Conservation (phyloP, 64 coral and sea anemone species). For the Pachyseris speciosa region DNA sequence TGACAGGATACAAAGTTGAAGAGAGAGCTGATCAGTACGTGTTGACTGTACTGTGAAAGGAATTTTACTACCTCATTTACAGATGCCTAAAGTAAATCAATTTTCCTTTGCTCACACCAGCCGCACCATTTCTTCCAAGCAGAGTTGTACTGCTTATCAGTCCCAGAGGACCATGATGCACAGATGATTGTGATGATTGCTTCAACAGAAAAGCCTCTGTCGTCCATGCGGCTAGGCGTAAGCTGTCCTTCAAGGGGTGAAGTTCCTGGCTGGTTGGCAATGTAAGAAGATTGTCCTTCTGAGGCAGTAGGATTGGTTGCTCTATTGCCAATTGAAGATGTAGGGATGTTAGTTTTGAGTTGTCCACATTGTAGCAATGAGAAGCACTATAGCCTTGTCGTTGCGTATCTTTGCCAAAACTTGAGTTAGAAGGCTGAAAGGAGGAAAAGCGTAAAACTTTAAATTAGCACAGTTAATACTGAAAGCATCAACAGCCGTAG, state of each 20-base stretch:
- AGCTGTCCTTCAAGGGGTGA: conserved; percentile 46
- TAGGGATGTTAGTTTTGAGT: conserved; percentile 62
- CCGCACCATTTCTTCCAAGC: conserved; percentile 76
- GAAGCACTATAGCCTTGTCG: conserved; percentile 26
- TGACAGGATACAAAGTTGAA: conserved; percentile 44
- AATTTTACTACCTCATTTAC: conserved; percentile 50
- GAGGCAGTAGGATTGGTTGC: conserved; percentile 24
- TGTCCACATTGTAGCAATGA: conserved; percentile 74
- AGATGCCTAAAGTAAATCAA: conserved; percentile 78
- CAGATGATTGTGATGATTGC: conserved; percentile 64
- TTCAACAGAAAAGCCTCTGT: conserved; percentile 60
- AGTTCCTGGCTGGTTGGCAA: conserved; percentile 37
- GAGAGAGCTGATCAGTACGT: conserved; percentile 63
- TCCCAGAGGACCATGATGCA: conserved; percentile 72
- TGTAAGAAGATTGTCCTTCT: conserved; percentile 20
- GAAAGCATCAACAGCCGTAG: conserved; percentile 44
- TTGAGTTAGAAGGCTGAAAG: conserved; percentile 59
- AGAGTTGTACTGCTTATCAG: conserved; percentile 80
- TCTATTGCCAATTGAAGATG: conserved; percentile 59
- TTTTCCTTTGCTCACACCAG: conserved; percentile 70
- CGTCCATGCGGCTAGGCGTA: conserved; percentile 31
- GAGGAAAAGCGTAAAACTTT: conserved; percentile 68
- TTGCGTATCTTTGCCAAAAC: conserved; percentile 48
- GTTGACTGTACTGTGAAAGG: conserved; percentile 68
- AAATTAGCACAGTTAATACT: conserved; percentile 60